Base-by-base conservation (phyloP, 2,113 vertebrate genomes). In the Hystrix brachyura region DNA sequence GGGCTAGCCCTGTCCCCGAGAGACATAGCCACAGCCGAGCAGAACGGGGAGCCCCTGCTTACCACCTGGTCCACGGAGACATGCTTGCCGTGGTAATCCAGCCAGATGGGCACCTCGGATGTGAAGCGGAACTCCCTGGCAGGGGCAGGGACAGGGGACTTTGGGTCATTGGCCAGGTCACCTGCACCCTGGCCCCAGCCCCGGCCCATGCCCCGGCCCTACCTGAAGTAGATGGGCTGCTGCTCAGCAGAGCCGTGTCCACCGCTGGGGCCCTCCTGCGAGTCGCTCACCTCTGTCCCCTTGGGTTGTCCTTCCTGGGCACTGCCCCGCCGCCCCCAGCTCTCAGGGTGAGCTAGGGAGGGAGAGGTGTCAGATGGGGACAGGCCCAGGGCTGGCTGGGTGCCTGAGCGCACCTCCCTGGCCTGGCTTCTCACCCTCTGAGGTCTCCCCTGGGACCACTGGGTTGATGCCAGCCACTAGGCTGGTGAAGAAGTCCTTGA, bases 161-260 rank as follows among this genome's bases (percentile, higher is more conserved):
- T 65, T 7, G 27, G 80, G 69, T 82, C n/a, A 17, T 55, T 0
- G 11, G 7, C 71, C 71, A 5, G 0, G 23, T 29, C 23, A 74
- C 64, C 21, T 0, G 25, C 15, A 1, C 15, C 71, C 53, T 34
- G 27, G 64, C 48, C n/a, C 3, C 1, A 48, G 19, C 29, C 7
- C 51, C 38, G 38, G 38, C 38, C 38, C 6, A 1, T 43, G 48
- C 29, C 4, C 0, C 0, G 0, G 46, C 55, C 29, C 53, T 18
- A 99, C 99, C 99, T 98, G 98, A 99, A 99, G 98, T 99, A 99
- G 97, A 99, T 99, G 29, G 99, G 99, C 97, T 99, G 99, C 57
- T 99, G 99, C 7, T 99, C 98, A 2, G 99, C 98, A 3, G 99
- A 98, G 96, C 99, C 98, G 93, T 98, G 98, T 72, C 99, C 98